These are phyloP conservation scores for Ernsta delagoae DNA, from an alignment of 2,888 invertebrate genomes.

Conservation along the genomic window DNA sequence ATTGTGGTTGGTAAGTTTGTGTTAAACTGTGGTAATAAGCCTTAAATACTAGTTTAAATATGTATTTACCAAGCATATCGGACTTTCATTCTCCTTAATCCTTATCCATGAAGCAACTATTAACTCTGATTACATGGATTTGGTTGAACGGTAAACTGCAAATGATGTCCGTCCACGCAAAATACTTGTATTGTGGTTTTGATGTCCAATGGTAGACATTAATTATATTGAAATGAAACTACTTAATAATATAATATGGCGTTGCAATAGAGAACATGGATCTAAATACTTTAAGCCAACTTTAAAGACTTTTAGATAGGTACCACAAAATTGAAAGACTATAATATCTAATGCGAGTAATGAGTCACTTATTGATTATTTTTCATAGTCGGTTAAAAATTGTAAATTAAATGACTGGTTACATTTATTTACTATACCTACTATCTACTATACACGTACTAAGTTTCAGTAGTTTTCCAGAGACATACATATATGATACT, in stretches of 20 bases:
- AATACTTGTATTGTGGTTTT: slow-evolving; percentile 15
- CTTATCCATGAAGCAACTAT: not conserved
- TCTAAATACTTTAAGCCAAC: not conserved
- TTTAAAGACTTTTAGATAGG: not conserved
- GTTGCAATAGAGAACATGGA: not conserved
- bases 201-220: not conserved
- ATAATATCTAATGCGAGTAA: too few species aligned
- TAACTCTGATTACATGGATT: not conserved
- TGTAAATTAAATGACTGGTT: too few species aligned
- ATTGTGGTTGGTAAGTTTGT: too few species aligned
- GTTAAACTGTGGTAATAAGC: too few species aligned
- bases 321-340: not conserved
- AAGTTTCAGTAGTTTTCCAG: too few species aligned
- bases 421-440: too few species aligned
- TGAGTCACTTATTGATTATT: too few species aligned
- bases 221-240: not conserved
- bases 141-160: not conserved
- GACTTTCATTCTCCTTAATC: not conserved
- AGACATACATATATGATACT: too few species aligned
- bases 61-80: not conserved
- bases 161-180: slow-evolving; percentile 4
- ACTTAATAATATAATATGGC: not conserved
- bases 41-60: too few species aligned
- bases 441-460: too few species aligned
- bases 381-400: too few species aligned